Base-by-base conservation (phyloP, 2,888 invertebrate genomes). In the Phanerotoma sp. region DNA sequence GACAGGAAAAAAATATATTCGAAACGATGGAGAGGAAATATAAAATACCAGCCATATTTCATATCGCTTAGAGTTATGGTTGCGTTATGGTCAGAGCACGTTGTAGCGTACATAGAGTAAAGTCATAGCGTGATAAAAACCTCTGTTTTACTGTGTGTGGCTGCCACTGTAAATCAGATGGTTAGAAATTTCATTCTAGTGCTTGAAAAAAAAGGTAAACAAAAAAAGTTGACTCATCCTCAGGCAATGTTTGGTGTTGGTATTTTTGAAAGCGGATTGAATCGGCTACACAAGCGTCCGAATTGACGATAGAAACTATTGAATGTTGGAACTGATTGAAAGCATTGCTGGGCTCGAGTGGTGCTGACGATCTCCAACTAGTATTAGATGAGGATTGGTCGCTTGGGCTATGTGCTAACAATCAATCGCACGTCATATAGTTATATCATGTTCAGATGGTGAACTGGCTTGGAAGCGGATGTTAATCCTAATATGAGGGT, bases 71-170 rank as follows among this genome's bases (percentile, higher is more conserved):
- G 55, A 59, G 56, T 56, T 40, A 48, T 20, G 11, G 28, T 13
- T 5, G 18, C 21, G 30, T 44, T 53, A 38, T 44, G 40, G 53
- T 58, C 51, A 54, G 48, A 54, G 44, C 15, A 22, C 45, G 41
- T n/a, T n/a, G n/a, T n/a, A n/a, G 37, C 32, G 44, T 22, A n/a
- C 16, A 18, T 18, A 20, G 22, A 20, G 21, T 16, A 20, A 28
- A 38, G 28, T 28, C 6, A 28, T 40, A 10, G 48, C 15, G 38
- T 37, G 28, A 48, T 37, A 48, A 48, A 48, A 48, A 48, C 13
- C 30, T 28, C 15, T 16, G 45, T 45, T 45, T 13, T 16, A 45
- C 48, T 21, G 22, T n/a, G n/a, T n/a, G n/a, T 32, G 20, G 38
- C 38, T 18, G 38, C 20, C 38, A 38, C 38, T 7, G 38, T 38